These are phyloP conservation scores for Drosophila aff. DNA, from an alignment of 1,140 invertebrate genomes.

Conservation along the genomic window DNA sequence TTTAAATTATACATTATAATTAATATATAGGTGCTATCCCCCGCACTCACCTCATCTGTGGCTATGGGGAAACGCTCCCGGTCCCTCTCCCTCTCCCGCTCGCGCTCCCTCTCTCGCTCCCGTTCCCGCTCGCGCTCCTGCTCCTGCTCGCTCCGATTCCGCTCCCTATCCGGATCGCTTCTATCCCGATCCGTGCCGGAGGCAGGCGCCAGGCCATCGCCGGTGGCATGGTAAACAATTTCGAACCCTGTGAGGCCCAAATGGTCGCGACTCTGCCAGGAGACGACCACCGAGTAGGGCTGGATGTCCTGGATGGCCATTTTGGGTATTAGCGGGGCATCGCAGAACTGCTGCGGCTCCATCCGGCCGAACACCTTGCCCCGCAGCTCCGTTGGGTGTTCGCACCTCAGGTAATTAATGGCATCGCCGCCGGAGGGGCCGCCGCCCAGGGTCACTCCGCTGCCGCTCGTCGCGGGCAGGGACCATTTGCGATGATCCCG, in stretches of 20 bases:
- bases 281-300: slow-evolving; percentile 93
- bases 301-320: slow-evolving; percentile 95
- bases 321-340: slow-evolving; percentile 91
- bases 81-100: slow-evolving; percentile 11
- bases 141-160: slow-evolving; percentile 10
- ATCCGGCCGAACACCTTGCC: slow-evolving; percentile 91
- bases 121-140: slow-evolving; percentile 30
- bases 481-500: slow-evolving; percentile 91
- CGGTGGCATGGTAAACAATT: slow-evolving; percentile 92
- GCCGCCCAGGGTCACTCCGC: background rate
- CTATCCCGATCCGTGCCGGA: slow-evolving; percentile 33
- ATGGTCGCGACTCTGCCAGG: slow-evolving; percentile 95
- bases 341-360: slow-evolving; percentile 92
- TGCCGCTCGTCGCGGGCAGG: slow-evolving; percentile 69
- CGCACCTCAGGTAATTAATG: slow-evolving; percentile 89
- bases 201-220: slow-evolving; percentile 87
- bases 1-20: background rate
- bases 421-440: slow-evolving; percentile 82
- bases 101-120: slow-evolving; percentile 32
- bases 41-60: slow-evolving; percentile 70
- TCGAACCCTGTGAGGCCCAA: slow-evolving; percentile 93
- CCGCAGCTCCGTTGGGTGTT: slow-evolving; percentile 91
- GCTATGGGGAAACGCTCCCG: slow-evolving; percentile 55
- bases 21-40: background rate
- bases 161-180: slow-evolving; percentile 10